Evolutionary conservation across 2,888 invertebrate genomes (phyloP).

Genomic region (Drosophila pseudotalamancana): DNA sequence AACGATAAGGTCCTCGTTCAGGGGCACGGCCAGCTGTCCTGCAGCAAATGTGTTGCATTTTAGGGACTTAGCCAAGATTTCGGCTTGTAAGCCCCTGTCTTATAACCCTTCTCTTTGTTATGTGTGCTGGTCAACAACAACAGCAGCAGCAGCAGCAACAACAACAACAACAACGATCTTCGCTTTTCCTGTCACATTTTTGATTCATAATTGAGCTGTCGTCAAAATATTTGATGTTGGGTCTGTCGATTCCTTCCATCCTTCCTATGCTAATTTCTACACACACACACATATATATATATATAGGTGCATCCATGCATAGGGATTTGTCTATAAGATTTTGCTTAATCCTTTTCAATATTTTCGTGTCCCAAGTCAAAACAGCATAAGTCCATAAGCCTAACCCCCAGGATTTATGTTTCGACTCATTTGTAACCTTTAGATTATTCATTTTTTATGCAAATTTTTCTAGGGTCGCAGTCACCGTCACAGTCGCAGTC

Average conservation of each 20-base stretch:
- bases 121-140: not conserved
- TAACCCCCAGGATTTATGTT: constrained; percentile 17
- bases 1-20: constrained; percentile 41
- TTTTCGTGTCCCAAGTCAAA: constrained; percentile 73
- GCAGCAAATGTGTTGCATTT: not conserved
- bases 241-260: too few species aligned
- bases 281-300: constrained; percentile 38
- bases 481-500: not conserved
- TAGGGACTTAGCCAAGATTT: constrained; percentile 63
- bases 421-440: constrained; percentile 7
- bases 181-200: too few species aligned
- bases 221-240: constrained; percentile 63
- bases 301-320: not conserved
- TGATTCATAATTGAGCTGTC: constrained; percentile 44
- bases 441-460: constrained; percentile 64
- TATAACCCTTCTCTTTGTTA: not conserved
- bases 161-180: too few species aligned
- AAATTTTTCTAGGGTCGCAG: constrained; percentile 59
- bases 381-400: constrained; percentile 32
- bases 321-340: constrained; percentile 26
- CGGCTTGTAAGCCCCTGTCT: constrained; percentile 26
- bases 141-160: too few species aligned
- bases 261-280: constrained; percentile 62
- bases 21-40: constrained; percentile 7
- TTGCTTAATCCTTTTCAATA: constrained; percentile 71